These are phyloP conservation scores for Corythornis leucogaster DNA, from an alignment of 2,797 vertebrate genomes.

Conservation along the genomic window DNA sequence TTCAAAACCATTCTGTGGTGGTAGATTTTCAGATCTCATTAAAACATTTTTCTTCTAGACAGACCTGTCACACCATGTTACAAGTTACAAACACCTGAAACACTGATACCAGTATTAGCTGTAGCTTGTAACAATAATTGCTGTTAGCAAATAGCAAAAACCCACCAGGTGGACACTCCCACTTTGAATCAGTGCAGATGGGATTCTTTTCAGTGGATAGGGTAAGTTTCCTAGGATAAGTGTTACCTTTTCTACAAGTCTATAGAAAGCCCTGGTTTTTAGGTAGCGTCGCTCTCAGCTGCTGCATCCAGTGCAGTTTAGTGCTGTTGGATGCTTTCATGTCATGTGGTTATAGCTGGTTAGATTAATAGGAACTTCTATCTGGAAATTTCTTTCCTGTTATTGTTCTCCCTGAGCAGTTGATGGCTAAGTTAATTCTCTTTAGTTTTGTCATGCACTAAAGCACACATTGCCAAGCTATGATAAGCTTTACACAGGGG, in stretches of 20 bases:
- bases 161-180: background rate
- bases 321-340: slow-evolving; percentile 68
- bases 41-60: background rate
- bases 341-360: slow-evolving; percentile 79
- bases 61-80: background rate
- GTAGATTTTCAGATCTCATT: background rate
- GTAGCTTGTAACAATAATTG: background rate
- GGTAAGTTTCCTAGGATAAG: background rate
- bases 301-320: slow-evolving; percentile 38
- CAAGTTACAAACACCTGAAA: background rate
- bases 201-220: background rate
- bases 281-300: slow-evolving; percentile 39
- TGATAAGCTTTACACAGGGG: slow-evolving; percentile 91
- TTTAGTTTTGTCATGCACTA: slow-evolving; percentile 97
- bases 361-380: slow-evolving; percentile 90
- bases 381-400: slow-evolving; percentile 92
- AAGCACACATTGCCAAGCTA: slow-evolving; percentile 95
- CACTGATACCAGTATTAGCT: background rate
- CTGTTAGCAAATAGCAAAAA: background rate
- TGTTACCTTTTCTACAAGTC: background rate
- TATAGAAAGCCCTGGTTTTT: background rate
- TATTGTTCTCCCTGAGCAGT: slow-evolving; percentile 95
- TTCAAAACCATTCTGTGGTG: background rate
- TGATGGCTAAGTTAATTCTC: slow-evolving; percentile 99
- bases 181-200: background rate